Conservation (phyloP, 2,888 invertebrate species). For the Agelastica alni region DNA sequence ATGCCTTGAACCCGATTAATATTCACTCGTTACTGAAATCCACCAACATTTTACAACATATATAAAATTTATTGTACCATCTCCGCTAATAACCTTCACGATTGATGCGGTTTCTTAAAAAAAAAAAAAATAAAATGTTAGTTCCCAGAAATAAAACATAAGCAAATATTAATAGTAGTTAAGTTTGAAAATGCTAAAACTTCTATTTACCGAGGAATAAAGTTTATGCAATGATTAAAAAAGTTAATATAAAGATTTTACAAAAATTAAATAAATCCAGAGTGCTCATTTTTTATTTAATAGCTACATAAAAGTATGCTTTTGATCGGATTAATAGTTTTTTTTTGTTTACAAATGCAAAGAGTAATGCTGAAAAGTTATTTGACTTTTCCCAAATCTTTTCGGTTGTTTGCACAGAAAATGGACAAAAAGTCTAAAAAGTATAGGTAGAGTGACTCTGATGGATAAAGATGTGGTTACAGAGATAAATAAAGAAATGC, state of each 20-base stretch:
- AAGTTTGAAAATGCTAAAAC: constrained; percentile 1
- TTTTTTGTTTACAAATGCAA: neutral
- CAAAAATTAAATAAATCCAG: neutral
- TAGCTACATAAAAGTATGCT: constrained; percentile 6
- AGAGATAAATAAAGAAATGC: no score
- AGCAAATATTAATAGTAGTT: constrained; percentile 18
- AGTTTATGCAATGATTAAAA: constrained; percentile 5
- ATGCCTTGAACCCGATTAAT: no score
- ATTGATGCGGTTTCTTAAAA: no score
- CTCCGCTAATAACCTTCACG: no score
- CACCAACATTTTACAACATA: no score
- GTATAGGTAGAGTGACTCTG: no score
- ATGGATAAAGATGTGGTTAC: no score
- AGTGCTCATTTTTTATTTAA: constrained; percentile 11
- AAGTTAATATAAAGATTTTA: constrained; percentile 2
- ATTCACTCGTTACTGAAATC: no score
- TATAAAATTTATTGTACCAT: no score
- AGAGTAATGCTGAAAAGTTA: neutral
- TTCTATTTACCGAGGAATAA: constrained; percentile 3
- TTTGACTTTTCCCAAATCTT: no score
- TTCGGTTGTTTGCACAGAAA: no score
- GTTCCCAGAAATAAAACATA: neutral
- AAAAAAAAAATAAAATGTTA: neutral
- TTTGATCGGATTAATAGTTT: constrained; percentile 1
- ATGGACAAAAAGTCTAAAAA: no score